phyloP scores from a whole-genome alignment of 1,140 invertebrate genomes.

The Drosophila baimaii region DNA sequence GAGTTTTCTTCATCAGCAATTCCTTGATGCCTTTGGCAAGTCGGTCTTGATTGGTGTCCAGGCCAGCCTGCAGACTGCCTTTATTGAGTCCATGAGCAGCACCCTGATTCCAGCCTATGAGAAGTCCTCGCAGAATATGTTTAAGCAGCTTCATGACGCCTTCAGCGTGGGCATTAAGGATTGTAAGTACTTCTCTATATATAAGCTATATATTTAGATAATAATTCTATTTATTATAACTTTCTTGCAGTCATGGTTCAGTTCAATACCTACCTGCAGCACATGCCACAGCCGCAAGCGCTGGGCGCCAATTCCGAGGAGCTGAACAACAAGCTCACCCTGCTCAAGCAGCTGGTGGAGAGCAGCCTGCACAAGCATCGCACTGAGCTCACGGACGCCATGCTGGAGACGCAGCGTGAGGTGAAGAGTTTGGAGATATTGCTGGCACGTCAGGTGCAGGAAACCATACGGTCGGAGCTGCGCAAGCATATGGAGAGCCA shows the following conservation, averaged over 20 bases:
- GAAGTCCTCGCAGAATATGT: constrained; percentile 92
- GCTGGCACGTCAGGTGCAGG: constrained; percentile 74
- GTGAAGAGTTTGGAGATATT: constrained; percentile 78
- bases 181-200: constrained; percentile 88
- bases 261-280: constrained; percentile 84
- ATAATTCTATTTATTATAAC: constrained; percentile 6
- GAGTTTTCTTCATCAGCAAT: constrained; percentile 85
- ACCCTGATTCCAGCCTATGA: constrained; percentile 93
- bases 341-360: constrained; percentile 74
- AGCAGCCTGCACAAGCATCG: constrained; percentile 71
- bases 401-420: constrained; percentile 79
- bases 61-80: constrained; percentile 72
- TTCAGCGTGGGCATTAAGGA: constrained; percentile 94
- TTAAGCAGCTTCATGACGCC: constrained; percentile 93
- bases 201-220: neutral
- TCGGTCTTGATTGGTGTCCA: constrained; percentile 87
- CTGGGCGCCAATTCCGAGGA: constrained; percentile 60
- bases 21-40: constrained; percentile 90
- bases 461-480: constrained; percentile 83
- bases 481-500: constrained; percentile 87
- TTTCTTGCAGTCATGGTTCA: constrained; percentile 84
- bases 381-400: constrained; percentile 67
- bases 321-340: constrained; percentile 62
- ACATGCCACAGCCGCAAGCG: constrained; percentile 75
- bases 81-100: constrained; percentile 90